phyloP scores from a whole-genome alignment of 1,140 invertebrate species.

The Dolichoris vasculosae region DNA sequence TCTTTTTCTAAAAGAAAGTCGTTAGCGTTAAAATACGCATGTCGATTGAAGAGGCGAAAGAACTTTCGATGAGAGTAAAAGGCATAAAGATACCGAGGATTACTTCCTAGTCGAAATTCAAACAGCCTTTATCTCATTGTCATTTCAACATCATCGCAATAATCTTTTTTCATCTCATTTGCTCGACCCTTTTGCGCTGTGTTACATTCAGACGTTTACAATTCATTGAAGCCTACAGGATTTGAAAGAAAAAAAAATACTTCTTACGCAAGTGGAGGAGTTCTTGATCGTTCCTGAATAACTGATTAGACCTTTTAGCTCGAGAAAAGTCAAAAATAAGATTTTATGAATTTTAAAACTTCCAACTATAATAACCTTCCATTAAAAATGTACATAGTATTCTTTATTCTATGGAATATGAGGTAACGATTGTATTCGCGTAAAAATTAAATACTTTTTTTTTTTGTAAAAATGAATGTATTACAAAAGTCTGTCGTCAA shows the following conservation, averaged over 20 bases:
- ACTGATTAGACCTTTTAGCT: background rate
- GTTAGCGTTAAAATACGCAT: background rate
- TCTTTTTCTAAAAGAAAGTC: conserved; percentile 42
- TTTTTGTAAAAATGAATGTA: conserved; percentile 7
- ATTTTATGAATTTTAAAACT: background rate
- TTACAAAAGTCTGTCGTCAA: conserved; percentile 31
- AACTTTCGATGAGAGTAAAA: conserved; percentile 45
- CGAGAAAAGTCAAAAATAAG: background rate
- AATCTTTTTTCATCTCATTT: background rate
- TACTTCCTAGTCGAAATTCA: conserved; percentile 12
- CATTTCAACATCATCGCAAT: conserved; percentile 30
- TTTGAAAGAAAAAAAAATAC: background rate
- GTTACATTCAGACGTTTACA: conserved; percentile 16
- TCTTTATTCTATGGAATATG: background rate
- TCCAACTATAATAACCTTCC: background rate
- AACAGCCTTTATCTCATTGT: conserved; percentile 1
- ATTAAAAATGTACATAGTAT: background rate
- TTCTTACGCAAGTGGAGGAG: background rate
- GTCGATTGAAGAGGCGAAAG: conserved; percentile 3
- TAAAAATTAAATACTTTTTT: background rate
- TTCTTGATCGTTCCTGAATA: background rate
- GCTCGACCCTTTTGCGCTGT: background rate
- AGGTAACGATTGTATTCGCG: background rate
- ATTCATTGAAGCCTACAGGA: conserved; percentile 12
- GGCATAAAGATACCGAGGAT: background rate